Evolutionary conservation across 1,140 invertebrate species (phyloP).

Genomic region (Apis cerana): DNA sequence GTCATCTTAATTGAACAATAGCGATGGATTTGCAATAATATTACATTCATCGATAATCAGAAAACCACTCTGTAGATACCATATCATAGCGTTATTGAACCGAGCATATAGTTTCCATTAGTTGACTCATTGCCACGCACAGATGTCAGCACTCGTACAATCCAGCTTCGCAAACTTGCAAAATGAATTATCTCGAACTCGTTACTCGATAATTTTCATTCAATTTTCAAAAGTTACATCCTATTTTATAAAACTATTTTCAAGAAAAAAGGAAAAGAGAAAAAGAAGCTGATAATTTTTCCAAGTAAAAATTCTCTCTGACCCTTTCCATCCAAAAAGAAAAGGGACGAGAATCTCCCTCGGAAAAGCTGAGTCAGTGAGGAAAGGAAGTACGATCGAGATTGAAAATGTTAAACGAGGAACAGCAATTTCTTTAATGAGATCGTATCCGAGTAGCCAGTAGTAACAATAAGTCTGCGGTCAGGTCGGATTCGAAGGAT

Average conservation of each 20-base stretch:
- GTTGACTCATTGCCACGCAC: neutral
- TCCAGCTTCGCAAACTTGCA: no score
- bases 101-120: neutral
- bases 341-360: neutral
- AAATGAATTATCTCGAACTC: no score
- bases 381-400: neutral
- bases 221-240: no score
- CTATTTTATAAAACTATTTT: no score
- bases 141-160: neutral
- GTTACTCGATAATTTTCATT: neutral
- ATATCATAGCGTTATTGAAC: neutral
- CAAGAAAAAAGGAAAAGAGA: neutral
- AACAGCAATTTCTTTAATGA: conserved; percentile 37
- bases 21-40: no score
- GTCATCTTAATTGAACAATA: no score
- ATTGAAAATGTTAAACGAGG: conserved; percentile 45
- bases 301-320: neutral
- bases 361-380: conserved; percentile 12
- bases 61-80: neutral
- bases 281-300: neutral
- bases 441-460: conserved; percentile 7
- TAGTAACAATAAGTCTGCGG: conserved; percentile 56
- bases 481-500: conserved; percentile 48
- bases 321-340: neutral
- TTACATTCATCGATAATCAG: no score